Base-by-base conservation (phyloP, 2,797 vertebrate species). In the Alauda arvensis region DNA sequence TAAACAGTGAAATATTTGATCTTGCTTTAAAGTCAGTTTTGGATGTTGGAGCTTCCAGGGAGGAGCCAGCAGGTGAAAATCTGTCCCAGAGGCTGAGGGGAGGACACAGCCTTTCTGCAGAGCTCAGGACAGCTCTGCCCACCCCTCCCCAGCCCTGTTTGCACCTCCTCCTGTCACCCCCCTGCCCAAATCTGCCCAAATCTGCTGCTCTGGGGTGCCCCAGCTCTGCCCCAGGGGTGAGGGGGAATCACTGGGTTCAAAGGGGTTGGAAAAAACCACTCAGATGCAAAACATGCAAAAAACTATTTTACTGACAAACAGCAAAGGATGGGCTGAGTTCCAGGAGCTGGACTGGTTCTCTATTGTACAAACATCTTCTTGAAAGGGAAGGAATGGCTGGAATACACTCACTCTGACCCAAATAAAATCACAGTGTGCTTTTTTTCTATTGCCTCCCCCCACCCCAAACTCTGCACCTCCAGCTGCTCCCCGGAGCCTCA, bases 281-380 rank as follows among this genome's bases (percentile, higher is more conserved):
- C 93, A 16, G 91, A 94, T 93, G 86, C 94, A 94, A 94, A 94
- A 95, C 92, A 67, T 94, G 94, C 93, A 92, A 95, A 94, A 94
- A 95, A 91, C 90, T 83, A 94, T 93, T 95, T 95, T 95, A 95
- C 92, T 95, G 94, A 95, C 94, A 94, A 93, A 95, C 92, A 92
- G 90, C 94, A 92, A 94, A 93, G 93, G 88, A 87, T 0, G 82
- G 92, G 88, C 90, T 92, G 40, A 17, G 84, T 61, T 87, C 62
- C 91, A 61, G 92, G 94, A 89, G 92, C 92, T 67, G 87, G n/a
- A 67, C 55, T 28, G 56, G 67, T 67, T 80, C 39, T 61, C 82
- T 83, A 71, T 55, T 51, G 0, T 87, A 91, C 93, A 94, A 93
- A 94, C 91, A 89, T 42, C 37, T 37, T 26, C 0, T 37, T 39